Conservation (phyloP, 53 echinoderm and acorn worm species). For the Holothuria leucospilota region DNA sequence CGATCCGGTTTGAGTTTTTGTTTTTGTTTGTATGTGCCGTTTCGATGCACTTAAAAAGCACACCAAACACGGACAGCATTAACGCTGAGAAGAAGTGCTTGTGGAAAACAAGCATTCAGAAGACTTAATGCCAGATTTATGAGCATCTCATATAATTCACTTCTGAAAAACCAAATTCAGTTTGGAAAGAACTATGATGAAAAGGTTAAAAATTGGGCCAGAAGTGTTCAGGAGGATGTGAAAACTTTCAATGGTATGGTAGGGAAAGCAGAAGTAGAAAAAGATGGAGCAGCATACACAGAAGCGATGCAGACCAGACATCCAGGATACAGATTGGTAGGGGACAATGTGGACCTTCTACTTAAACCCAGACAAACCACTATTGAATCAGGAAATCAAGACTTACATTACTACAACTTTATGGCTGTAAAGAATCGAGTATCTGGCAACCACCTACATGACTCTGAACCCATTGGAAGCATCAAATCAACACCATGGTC, state of each 20-base stretch:
- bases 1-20: too few relatives aligned
- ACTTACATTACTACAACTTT: conserved; percentile 56
- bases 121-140: background rate
- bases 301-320: conserved; percentile 9
- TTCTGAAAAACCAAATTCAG: background rate
- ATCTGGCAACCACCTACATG: background rate
- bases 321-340: conserved; percentile 43
- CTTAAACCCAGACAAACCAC: conserved; percentile 39
- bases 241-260: background rate
- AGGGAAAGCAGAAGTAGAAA: background rate
- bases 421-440: conserved; percentile 68
- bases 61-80: conserved; percentile 23
- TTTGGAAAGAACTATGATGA: background rate
- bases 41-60: too few relatives aligned
- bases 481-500: background rate
- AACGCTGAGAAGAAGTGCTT: background rate
- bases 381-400: conserved; percentile 23
- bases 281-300: background rate
- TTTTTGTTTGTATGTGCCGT: too few relatives aligned
- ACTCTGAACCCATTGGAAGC: background rate
- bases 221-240: background rate
- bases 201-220: conserved; percentile 15
- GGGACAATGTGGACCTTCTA: conserved; percentile 71
- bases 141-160: background rate
- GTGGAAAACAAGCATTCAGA: background rate